Base-by-base conservation (phyloP, 2,113 vertebrate genomes). In the Pituophis catenifer region DNA sequence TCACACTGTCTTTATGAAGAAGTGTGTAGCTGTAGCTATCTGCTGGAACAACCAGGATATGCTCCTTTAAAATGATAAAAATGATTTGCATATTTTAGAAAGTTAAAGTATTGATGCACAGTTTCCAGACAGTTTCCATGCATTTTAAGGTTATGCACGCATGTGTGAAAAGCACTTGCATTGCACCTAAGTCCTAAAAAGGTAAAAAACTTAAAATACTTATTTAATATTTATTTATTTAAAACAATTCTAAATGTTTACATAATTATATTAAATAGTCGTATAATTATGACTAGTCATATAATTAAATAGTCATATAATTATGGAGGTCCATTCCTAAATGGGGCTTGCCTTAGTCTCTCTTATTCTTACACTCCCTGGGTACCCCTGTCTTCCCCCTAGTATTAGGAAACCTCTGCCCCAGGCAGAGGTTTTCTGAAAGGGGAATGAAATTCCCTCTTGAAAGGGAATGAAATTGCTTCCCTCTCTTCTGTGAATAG, bases 21-120 rank as follows among this genome's bases (percentile, higher is more conserved):
- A 98, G 97, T 93, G 98, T 98, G 85, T 98, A 98, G 86, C 95
- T 97, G 91, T 99, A 99, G 94, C 87, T 96, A 55, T 98, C 98
- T 81, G 97, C 98, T 86, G 98, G 98, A 96, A 99, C 96, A 97
- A 98, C 95, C 95, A 99, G 95, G 94, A 99, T 88, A 55, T 98
- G 98, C 96, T 98, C 98, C 99, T 99, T 96, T 93, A 97, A 95
- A 96, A 92, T 90, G 95, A 95, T 93, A 95, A 94, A 86, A 94
- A 90, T 62, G 92, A 93, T 91, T 95, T 94, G 88, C 89, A 94
- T 62, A 94, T 95, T 95, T 96, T 92, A 94, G 62, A 52, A 94
- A 93, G 92, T 0, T 65, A 75, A 95, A 50, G 8, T 59, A 81
- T 52, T 29, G 9, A 58, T 85, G 15, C 26, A 48, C 19, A 50